A percentile compares a stretch with the other conserved stretches of the same genome.
Conservation (phyloP, 2,888 invertebrate species). For the Thelaira solivaga region DNA sequence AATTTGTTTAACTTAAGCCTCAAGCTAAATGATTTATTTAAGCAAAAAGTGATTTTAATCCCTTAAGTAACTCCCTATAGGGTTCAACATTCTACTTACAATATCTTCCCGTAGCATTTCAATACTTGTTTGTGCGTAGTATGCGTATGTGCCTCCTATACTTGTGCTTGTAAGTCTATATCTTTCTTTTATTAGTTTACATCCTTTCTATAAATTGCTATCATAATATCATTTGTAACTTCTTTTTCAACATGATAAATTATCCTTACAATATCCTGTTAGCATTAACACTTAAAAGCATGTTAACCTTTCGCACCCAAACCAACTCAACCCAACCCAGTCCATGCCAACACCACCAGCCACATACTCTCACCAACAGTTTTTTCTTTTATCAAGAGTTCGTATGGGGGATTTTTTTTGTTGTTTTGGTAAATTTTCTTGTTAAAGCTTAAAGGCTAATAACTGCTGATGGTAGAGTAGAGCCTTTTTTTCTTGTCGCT, state of each 20-base stretch:
- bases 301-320: conserved; percentile 56
- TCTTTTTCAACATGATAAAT: conserved; percentile 59
- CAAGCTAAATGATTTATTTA: background rate
- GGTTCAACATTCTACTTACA: background rate
- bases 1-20: background rate
- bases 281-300: conserved; percentile 60
- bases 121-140: background rate
- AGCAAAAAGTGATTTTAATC: background rate
- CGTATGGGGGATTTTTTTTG: background rate
- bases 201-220: conserved; percentile 37
- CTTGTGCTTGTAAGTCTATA: background rate
- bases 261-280: conserved; percentile 56
- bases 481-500: background rate
- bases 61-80: background rate
- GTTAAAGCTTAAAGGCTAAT: conserved; percentile 40
- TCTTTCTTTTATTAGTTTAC: background rate
- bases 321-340: background rate
- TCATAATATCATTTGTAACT: conserved; percentile 55
- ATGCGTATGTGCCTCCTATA: background rate
- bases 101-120: background rate
- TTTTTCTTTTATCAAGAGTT: background rate
- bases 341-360: background rate
- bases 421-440: conserved; percentile 12
- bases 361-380: background rate
- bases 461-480: conserved; percentile 31